Base-by-base conservation (phyloP, 2,888 invertebrate genomes). In the Ornithoptera alexandrae region DNA sequence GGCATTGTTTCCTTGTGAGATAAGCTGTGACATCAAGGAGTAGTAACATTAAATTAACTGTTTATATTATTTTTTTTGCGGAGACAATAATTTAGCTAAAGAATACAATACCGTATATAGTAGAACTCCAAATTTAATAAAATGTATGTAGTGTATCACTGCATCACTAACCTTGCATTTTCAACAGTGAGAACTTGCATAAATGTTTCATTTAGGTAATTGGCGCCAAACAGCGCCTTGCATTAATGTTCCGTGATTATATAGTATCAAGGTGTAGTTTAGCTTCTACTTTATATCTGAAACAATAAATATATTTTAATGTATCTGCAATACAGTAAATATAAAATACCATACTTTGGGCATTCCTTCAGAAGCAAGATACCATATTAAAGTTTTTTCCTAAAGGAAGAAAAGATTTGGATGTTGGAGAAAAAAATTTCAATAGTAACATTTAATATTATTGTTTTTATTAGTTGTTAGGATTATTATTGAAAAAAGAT, bases 171-270 rank as follows among this genome's bases (percentile, higher is more conserved):
- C 94, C 94, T 94, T 93, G 94, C 94, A 94, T 94, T 93, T 93
- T 94, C 93, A 89, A 92, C 86, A 82, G 92, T 93, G 93, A 93
- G 88, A 87, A 94, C 93, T 92, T 94, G 94, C 94, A 94, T 94
- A 94, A 93, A 94, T 93, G 92, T 90, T 88, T 93, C 94, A 94
- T 94, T 93, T 93, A 94, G 88, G 86, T 87, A 87, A 87, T 84
- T 88, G 89, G 93, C 93, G 93, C 93, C 84, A 84, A 84, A 83
- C 84, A 89, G 91, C 88, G 93, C 92, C 87, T 88, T 85, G 81
- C 87, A 89, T 81, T 87, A 88, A 83, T 86, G 88, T 89, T 94
- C 94, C 94, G 94, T 94, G 90, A 89, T 93, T 87, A 81, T 81
- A 75, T 79, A 73, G 76, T 76, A 74, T 77, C 74, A 74, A 22